Base-by-base conservation (phyloP, 1,140 invertebrate species). In the Pseudomyrmex dendroicus region DNA sequence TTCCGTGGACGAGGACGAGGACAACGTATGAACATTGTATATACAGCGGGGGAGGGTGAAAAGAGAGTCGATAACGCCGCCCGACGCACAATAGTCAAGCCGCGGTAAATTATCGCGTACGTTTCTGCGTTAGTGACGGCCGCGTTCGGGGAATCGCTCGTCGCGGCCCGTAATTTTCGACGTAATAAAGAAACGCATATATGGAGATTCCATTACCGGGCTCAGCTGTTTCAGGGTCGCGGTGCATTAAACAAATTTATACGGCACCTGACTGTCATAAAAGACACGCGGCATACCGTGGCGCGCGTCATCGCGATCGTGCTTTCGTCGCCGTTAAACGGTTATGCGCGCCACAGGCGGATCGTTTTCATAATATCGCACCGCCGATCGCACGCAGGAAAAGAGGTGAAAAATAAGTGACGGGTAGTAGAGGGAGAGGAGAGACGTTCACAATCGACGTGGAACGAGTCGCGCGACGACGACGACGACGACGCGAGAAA, bases 251-350 rank as follows among this genome's bases (percentile, higher is more conserved):
- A 82, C 67, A 89, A 89, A 89, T 88, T 89, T 89, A 89, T 86
- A 84, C 84, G 88, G 84, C 88, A 89, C 66, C 88, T 80, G 88
- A 76, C 82, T 89, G 87, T 89, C 88, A 89, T 89, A 89, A 89
- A 89, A 89, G 88, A 89, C 86, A 82, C 84, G 86, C 86, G 86
- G 87, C 68, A 78, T 57, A 77, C 76, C 67, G 83, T 62, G 66
- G 77, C 73, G 70, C 83, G 77, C 83, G 86, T 88, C 86, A 87
- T 64, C 73, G 74, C 76, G 82, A 74, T 82, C 85, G 76, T 72
- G 74, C 86, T 85, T 87, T 87, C 85, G 86, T 84, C 83, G 87
- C 83, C 67, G 87, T 87, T 84, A 61, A 84, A 61, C 70, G 72
- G 64, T 57, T 20, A 54, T 48, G 20, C 22, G 52, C 13, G 56